Conservation (phyloP, 2,797 vertebrate genomes). For the Phataginus tricuspis region DNA sequence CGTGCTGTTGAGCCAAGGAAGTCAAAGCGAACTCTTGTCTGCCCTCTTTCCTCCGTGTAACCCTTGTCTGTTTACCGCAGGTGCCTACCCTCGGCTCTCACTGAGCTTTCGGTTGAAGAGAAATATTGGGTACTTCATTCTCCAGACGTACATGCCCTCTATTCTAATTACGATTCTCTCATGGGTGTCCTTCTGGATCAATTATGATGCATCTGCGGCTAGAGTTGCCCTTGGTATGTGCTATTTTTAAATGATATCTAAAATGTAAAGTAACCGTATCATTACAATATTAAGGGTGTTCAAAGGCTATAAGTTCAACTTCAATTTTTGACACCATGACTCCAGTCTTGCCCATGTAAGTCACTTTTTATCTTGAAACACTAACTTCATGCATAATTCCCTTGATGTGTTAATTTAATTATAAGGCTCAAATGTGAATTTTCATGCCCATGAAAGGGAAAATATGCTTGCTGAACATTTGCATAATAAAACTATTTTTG, state of each 20-base stretch:
- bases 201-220: conserved; percentile 98
- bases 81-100: conserved; percentile 98
- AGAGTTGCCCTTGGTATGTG: conserved; percentile 98
- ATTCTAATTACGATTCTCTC: conserved; percentile 99
- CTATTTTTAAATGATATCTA: conserved; percentile 59
- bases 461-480: conserved; percentile 55
- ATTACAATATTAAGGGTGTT: conserved; percentile 52
- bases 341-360: not conserved
- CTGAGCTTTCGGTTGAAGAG: conserved; percentile 98
- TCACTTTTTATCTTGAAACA: conserved; percentile 50
- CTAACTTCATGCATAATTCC: conserved; percentile 58
- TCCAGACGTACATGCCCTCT: conserved; percentile 99
- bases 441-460: conserved; percentile 63
- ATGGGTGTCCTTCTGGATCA: conserved; percentile 99
- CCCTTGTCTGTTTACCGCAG: conserved; percentile 82
- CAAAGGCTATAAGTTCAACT: conserved; percentile 64
- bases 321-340: conserved; percentile 63
- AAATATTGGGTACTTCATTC: conserved; percentile 99
- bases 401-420: conserved; percentile 76
- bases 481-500: conserved; percentile 65
- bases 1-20: not conserved
- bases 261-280: conserved; percentile 63
- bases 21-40: not conserved
- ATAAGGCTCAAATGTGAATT: conserved; percentile 60
- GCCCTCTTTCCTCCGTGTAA: not conserved